phyloP scores from a whole-genome alignment of 2,888 invertebrate species.

The Biston stratarius region DNA sequence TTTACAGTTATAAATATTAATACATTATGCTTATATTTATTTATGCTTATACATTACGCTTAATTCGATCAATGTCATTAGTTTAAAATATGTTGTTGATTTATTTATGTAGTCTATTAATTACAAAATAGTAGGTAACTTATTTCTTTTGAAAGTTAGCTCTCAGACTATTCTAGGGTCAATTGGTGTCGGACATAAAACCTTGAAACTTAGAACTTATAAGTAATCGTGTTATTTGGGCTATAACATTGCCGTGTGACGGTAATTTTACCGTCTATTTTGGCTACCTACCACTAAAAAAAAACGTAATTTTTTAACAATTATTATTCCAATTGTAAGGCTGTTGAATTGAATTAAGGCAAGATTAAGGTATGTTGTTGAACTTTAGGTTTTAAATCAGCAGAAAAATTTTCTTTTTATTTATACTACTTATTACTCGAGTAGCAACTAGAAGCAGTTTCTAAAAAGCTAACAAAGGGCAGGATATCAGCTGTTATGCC shows the following conservation, averaged over 20 bases:
- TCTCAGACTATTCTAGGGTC: conserved; percentile 21
- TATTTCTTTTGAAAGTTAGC: not conserved
- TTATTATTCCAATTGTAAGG: too few species aligned
- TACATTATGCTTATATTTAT: too few species aligned
- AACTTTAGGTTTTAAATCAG: too few species aligned
- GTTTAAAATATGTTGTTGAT: too few species aligned
- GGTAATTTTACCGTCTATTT: not conserved
- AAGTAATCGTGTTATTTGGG: not conserved
- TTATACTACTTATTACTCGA: not conserved
- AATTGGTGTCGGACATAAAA: conserved; percentile 19
- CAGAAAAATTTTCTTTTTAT: too few species aligned
- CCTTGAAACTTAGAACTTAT: conserved; percentile 9
- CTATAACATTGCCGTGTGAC: not conserved
- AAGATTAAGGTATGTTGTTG: too few species aligned
- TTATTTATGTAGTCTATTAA: not conserved
- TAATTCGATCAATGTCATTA: too few species aligned
- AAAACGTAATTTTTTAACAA: too few species aligned
- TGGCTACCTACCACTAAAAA: not conserved
- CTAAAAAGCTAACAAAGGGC: conserved; percentile 39
- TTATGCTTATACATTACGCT: too few species aligned
- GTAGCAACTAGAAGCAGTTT: conserved; percentile 4
- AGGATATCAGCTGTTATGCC: conserved; percentile 45
- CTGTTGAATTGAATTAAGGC: too few species aligned
- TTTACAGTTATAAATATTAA: too few species aligned
- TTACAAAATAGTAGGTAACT: not conserved